Conservation (phyloP, 1,140 invertebrate genomes). For the Pogonomyrmex barbatus region DNA sequence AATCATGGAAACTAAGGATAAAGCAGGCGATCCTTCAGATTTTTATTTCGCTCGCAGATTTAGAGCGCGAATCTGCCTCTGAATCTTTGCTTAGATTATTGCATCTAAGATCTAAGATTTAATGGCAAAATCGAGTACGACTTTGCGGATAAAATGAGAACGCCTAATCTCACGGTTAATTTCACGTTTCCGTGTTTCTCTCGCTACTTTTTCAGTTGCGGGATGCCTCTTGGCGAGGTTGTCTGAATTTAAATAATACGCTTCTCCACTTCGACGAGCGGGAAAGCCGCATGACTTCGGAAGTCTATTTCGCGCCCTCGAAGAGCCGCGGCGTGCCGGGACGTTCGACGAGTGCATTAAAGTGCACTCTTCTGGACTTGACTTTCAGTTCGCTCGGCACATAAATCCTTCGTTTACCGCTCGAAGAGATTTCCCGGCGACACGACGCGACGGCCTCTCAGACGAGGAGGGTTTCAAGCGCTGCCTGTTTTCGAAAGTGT, state of each 20-base stretch:
- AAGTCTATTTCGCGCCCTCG: slow-evolving; percentile 51
- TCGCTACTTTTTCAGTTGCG: neutral
- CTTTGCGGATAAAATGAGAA: neutral
- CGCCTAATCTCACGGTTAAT: neutral
- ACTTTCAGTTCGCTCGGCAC: slow-evolving; percentile 45
- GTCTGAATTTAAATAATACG: slow-evolving; percentile 55
- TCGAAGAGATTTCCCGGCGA: slow-evolving; percentile 47
- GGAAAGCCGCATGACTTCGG: slow-evolving; percentile 40
- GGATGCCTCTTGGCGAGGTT: neutral
- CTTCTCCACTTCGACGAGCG: slow-evolving; percentile 19
- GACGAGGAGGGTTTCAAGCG: slow-evolving; percentile 8
- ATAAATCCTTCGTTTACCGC: slow-evolving; percentile 63
- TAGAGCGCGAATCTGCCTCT: neutral
- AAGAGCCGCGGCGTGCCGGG: slow-evolving; percentile 56
- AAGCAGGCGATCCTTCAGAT: slow-evolving; percentile 18
- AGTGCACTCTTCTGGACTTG: slow-evolving; percentile 62
- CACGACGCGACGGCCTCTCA: slow-evolving; percentile 9
- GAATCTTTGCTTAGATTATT: neutral
- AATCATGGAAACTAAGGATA: neutral
- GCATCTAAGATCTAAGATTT: neutral
- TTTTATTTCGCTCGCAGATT: slow-evolving; percentile 41
- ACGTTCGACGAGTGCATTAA: slow-evolving; percentile 62
- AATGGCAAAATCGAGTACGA: neutral
- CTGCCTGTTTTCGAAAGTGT: neutral
- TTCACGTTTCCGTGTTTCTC: no score